phyloP scores from a whole-genome alignment of 2,888 invertebrate genomes.

The Gari tellinella region DNA sequence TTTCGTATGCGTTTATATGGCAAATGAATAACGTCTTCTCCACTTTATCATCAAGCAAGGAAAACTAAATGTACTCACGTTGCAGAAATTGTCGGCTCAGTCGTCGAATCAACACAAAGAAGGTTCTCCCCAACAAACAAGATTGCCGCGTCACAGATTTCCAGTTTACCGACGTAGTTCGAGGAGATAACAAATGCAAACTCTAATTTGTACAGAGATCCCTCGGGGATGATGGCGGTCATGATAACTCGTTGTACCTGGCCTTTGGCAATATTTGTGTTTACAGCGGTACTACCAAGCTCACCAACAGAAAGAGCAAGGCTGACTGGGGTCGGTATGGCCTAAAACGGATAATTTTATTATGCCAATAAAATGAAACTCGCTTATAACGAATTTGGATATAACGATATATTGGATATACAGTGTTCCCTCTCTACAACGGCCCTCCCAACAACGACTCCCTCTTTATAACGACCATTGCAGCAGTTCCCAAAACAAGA shows the following conservation, averaged over 20 bases:
- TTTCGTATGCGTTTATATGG: too few relatives aligned
- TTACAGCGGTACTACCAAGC: constrained; percentile 50
- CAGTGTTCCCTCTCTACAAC: too few relatives aligned
- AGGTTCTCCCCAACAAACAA: constrained; percentile 72
- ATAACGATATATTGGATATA: too few relatives aligned
- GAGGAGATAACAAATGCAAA: constrained; percentile 63
- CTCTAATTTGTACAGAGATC: constrained; percentile 44
- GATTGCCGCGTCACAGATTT: constrained; percentile 70
- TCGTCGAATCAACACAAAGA: constrained; percentile 65
- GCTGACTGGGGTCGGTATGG: constrained; percentile 35
- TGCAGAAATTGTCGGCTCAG: too few relatives aligned
- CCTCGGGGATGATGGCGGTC: constrained; percentile 54
- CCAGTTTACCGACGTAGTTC: constrained; percentile 58
- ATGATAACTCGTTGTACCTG: constrained; percentile 65
- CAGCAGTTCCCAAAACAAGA: too few relatives aligned
- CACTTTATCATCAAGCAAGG: too few relatives aligned
- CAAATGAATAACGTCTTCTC: too few relatives aligned
- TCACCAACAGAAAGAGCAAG: constrained; percentile 50
- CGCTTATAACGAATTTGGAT: too few relatives aligned
- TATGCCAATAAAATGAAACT: too few relatives aligned
- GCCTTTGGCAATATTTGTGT: constrained; percentile 48
- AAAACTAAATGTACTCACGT: too few relatives aligned
- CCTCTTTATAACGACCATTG: too few relatives aligned
- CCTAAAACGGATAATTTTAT: constrained; percentile 34
- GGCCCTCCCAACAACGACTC: too few relatives aligned